These are phyloP conservation scores for Calliphora vomitoria DNA, from an alignment of 2,888 invertebrate genomes.

Conservation along the genomic window DNA sequence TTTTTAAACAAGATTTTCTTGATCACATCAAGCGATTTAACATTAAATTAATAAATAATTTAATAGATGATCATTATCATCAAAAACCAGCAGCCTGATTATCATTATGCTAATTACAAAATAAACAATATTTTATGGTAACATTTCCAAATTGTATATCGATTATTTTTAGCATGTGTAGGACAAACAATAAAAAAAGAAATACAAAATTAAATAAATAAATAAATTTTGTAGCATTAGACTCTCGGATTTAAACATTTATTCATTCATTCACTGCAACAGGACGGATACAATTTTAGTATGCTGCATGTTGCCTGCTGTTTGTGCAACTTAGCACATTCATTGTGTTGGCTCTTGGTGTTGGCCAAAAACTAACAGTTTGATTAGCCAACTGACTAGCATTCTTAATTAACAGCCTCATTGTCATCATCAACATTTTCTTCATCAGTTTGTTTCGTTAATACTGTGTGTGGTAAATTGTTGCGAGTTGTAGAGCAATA, in stretches of 20 bases:
- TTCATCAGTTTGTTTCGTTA: constrained; percentile 33
- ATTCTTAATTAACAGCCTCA: constrained; percentile 65
- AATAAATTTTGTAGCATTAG: neutral
- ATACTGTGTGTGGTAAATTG: constrained; percentile 24
- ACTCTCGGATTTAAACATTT: neutral
- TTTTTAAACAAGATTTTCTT: constrained; percentile 31
- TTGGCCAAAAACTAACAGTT: constrained; percentile 65
- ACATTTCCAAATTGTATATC: neutral
- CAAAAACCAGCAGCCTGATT: neutral
- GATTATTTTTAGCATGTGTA: neutral
- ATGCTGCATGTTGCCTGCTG: constrained; percentile 15
- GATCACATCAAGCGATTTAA: constrained; percentile 77
- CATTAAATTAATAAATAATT: constrained; percentile 2
- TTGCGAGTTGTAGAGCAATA: constrained; percentile 15
- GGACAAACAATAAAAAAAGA: constrained; percentile 17
- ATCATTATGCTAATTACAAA: neutral
- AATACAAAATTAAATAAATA: constrained; percentile 10
- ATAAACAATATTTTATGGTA: neutral
- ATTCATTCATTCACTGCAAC: constrained; percentile 30
- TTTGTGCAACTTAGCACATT: constrained; percentile 35
- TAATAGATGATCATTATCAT: neutral
- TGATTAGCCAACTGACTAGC: constrained; percentile 69
- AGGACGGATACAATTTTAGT: constrained; percentile 63
- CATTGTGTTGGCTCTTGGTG: constrained; percentile 30
- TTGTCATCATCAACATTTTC: constrained; percentile 41